Conservation (phyloP, 2,888 invertebrate genomes). For the Himalopsyche anomala region DNA sequence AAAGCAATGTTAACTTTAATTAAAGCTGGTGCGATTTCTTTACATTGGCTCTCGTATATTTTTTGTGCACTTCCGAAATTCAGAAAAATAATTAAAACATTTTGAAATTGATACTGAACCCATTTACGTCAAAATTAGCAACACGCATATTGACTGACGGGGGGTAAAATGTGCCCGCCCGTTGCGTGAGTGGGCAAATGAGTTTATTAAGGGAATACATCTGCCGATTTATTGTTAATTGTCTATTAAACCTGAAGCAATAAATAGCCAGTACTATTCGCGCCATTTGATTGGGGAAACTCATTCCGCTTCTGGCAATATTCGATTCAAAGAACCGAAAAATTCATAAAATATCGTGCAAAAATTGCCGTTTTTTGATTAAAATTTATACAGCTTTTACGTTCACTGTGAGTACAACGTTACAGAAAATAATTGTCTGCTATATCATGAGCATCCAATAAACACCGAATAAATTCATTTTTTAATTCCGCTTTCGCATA, state of each 20-base stretch:
- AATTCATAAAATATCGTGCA: conserved; percentile 4
- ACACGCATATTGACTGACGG: conserved; percentile 40
- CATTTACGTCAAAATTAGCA: conserved; percentile 18
- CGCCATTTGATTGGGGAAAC: conserved; percentile 36
- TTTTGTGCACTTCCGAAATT: too few relatives aligned
- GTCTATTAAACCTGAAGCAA: conserved; percentile 46
- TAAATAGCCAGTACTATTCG: conserved; percentile 40
- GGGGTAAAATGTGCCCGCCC: background rate
- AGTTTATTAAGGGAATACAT: conserved; percentile 41
- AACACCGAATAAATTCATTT: too few relatives aligned
- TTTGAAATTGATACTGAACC: background rate
- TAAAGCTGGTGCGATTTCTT: too few relatives aligned
- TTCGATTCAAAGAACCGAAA: conserved; percentile 37
- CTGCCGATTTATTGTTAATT: conserved; percentile 46
- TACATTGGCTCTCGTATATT: too few relatives aligned
- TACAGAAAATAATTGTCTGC: too few relatives aligned
- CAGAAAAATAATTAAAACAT: background rate
- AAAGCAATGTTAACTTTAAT: too few relatives aligned
- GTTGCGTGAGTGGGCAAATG: conserved; percentile 32
- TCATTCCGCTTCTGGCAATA: conserved; percentile 17
- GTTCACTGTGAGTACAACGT: too few relatives aligned
- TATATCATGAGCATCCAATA: too few relatives aligned
- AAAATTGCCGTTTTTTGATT: conserved; percentile 9
- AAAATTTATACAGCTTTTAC: background rate
- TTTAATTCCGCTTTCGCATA: too few relatives aligned